Percentiles rank a stretch among this genome's conserved stretches.
These are phyloP conservation scores for Nomada fabriciana DNA, from an alignment of 2,888 invertebrate genomes.

Conservation along the genomic window DNA sequence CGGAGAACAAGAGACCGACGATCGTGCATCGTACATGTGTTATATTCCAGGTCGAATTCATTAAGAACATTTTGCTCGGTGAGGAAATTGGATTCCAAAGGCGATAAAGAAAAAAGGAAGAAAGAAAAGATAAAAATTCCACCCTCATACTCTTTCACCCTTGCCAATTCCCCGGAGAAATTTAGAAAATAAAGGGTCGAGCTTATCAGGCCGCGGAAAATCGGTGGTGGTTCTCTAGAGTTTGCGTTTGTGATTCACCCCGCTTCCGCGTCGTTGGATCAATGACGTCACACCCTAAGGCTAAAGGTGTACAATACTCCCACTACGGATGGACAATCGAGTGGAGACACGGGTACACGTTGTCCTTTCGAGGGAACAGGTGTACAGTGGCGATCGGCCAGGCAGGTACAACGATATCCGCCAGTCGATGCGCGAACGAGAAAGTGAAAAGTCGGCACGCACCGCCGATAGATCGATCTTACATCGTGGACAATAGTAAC, in stretches of 20 bases:
- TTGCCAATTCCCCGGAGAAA: neutral
- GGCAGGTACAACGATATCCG: slow-evolving; percentile 65
- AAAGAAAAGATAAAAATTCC: neutral
- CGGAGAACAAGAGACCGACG: neutral
- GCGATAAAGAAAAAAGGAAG: neutral
- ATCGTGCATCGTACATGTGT: neutral
- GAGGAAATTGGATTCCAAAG: neutral
- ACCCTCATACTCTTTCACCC: neutral
- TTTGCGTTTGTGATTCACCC: slow-evolving; percentile 22
- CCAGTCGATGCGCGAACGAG: slow-evolving; percentile 70
- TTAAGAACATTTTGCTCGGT: slow-evolving; percentile 4
- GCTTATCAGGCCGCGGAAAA: neutral
- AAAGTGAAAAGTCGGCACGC: slow-evolving; percentile 68
- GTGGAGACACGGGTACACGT: slow-evolving; percentile 53
- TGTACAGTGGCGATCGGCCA: slow-evolving; percentile 70
- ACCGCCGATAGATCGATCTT: slow-evolving; percentile 12
- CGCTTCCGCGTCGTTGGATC: slow-evolving; percentile 32
- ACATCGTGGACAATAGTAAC: neutral
- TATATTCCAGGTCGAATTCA: slow-evolving; percentile 8
- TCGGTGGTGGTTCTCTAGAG: neutral
- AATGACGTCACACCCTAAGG: slow-evolving; percentile 58
- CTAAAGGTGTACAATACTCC: slow-evolving; percentile 65
- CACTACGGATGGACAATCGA: slow-evolving; percentile 62
- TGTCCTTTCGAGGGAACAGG: slow-evolving; percentile 69
- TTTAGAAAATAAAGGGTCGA: neutral